phyloP scores from a whole-genome alignment of 2,888 invertebrate species.

The Sarcophaga rosellei region DNA sequence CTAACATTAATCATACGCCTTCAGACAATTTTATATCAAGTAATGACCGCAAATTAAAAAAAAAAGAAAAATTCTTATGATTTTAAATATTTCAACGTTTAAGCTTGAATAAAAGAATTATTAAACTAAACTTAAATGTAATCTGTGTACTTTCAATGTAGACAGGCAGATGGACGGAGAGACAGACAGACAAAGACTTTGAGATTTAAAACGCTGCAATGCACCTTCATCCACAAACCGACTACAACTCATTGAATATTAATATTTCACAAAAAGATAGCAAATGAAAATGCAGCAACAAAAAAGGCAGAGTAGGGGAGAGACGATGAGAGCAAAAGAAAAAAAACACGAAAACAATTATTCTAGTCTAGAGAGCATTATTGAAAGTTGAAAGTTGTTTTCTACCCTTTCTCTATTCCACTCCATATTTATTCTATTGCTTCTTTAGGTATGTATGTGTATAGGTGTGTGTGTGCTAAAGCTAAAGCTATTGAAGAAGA shows the following conservation, averaged over 20 bases:
- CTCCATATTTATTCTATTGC: background rate
- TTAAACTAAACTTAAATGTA: conserved; percentile 65
- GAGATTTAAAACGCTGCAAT: conserved; percentile 46
- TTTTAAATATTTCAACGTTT: background rate
- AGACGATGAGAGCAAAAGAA: background rate
- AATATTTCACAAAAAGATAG: conserved; percentile 50
- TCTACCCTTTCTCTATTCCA: conserved; percentile 5
- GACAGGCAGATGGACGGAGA: conserved; percentile 25
- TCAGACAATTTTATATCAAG: too few relatives aligned
- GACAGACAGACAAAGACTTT: background rate
- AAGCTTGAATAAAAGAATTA: conserved; percentile 26
- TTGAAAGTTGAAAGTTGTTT: conserved; percentile 73
- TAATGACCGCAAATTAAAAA: too few relatives aligned
- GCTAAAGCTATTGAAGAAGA: conserved; percentile 41
- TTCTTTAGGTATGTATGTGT: background rate
- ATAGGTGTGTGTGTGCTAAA: background rate
- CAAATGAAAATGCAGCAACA: background rate
- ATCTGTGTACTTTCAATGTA: conserved; percentile 43
- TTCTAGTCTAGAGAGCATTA: conserved; percentile 77
- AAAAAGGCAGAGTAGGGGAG: background rate
- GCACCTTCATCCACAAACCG: conserved; percentile 55
- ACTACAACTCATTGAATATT: conserved; percentile 68
- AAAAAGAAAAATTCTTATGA: too few relatives aligned
- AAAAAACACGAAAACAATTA: conserved; percentile 72
- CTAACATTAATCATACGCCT: too few relatives aligned